Evolutionary conservation across 2,113 vertebrate genomes (phyloP).

Genomic region (Sylvia atricapilla): DNA sequence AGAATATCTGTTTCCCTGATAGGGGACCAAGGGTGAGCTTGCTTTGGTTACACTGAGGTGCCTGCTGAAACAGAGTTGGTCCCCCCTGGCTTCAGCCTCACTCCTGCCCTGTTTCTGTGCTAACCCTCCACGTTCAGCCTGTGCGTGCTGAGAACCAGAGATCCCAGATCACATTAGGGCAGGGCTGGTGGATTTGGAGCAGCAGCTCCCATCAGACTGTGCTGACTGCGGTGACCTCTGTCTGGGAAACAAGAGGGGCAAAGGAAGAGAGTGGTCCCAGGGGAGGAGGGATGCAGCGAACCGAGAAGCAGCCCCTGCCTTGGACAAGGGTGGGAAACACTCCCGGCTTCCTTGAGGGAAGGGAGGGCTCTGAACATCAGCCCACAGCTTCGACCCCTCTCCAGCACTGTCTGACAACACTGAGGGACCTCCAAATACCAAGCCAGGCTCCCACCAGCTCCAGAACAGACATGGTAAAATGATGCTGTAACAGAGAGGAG

Average conservation of each 20-base stretch:
- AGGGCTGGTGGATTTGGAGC: neutral
- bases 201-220: conserved; percentile 26
- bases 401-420: neutral
- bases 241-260: conserved; percentile 19
- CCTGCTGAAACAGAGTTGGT: neutral
- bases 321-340: neutral
- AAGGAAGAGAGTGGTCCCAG: neutral
- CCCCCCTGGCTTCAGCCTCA: neutral
- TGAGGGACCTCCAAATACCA: neutral
- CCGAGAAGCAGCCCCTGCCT: neutral
- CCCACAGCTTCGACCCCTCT: neutral
- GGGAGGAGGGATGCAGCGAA: conserved; percentile 19
- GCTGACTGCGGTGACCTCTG: conserved; percentile 52
- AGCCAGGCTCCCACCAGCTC: neutral
- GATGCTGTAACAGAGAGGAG: neutral
- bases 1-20: neutral
- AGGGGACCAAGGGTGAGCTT: neutral
- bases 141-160: neutral
- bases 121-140: neutral
- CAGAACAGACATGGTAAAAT: neutral
- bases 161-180: neutral
- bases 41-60: neutral
- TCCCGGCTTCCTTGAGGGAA: neutral
- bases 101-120: neutral
- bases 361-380: neutral